A percentile compares a stretch with the other conserved stretches of the same genome.
Evolutionary conservation across 2,113 vertebrate species (phyloP).

Genomic region (Thamnaconus septentrionalis): DNA sequence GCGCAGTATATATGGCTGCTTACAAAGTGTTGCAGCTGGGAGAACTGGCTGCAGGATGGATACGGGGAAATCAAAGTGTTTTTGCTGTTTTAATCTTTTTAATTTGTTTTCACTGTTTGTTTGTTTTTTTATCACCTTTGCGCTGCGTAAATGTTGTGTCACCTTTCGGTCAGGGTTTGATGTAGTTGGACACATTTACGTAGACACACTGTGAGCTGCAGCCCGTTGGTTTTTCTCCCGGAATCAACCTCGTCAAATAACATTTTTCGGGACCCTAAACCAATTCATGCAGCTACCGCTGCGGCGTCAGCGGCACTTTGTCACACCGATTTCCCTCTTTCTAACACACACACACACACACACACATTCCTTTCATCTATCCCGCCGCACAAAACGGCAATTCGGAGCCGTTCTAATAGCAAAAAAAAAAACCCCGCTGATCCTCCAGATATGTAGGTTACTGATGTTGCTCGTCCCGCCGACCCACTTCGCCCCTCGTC

Average conservation of each 20-base stretch:
- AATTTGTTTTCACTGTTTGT: too few species aligned
- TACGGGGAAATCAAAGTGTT: too few species aligned
- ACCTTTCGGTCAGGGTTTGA: neutral
- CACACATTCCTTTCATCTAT: constrained; percentile 20
- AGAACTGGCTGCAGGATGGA: too few species aligned
- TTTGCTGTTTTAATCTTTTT: too few species aligned
- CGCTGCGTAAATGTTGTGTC: constrained; percentile 22
- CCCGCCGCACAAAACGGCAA: neutral
- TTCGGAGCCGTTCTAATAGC: constrained; percentile 8
- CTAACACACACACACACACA: neutral
- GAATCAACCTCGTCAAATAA: constrained; percentile 23
- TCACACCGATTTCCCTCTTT: constrained; percentile 33
- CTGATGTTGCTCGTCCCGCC: constrained; percentile 1
- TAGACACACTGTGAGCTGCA: neutral
- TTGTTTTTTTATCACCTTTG: neutral
- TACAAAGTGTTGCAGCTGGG: too few species aligned
- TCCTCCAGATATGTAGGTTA: constrained; percentile 42
- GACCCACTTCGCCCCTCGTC: constrained; percentile 12
- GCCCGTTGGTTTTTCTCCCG: neutral
- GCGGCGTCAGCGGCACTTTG: constrained; percentile 1
- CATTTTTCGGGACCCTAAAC: constrained; percentile 13
- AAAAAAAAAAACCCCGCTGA: constrained; percentile 13
- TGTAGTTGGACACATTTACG: too few species aligned
- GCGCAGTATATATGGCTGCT: too few species aligned
- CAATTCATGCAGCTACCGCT: neutral